phyloP scores from a whole-genome alignment of 2,113 vertebrate genomes.

The Garra rufa region DNA sequence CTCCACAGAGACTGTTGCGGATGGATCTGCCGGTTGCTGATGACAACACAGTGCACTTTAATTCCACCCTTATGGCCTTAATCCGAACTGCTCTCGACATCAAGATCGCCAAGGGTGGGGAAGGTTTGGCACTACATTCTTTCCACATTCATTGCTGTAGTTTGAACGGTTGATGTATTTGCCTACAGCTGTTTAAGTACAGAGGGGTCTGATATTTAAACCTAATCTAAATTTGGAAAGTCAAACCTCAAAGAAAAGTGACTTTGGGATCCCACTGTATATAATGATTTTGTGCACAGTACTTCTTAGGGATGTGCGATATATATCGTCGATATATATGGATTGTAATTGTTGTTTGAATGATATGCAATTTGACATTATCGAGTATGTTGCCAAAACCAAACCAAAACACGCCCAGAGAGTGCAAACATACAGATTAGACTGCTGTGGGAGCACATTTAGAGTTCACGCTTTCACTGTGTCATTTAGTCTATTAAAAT shows the following conservation, averaged over 20 bases:
- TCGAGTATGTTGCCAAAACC: too few species aligned
- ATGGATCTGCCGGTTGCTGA: slow-evolving; percentile 95
- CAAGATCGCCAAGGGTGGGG: slow-evolving; percentile 91
- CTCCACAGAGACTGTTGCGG: slow-evolving; percentile 85
- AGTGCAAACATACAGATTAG: too few species aligned
- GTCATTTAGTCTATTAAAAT: too few species aligned
- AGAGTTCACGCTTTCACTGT: too few species aligned
- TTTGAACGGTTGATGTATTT: slow-evolving; percentile 9
- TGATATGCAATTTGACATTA: too few species aligned
- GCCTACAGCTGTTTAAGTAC: neutral
- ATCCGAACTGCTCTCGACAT: slow-evolving; percentile 94
- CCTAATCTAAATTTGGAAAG: neutral
- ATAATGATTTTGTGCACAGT: neutral
- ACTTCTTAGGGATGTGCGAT: too few species aligned
- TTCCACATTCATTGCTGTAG: slow-evolving; percentile 50
- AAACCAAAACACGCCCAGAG: too few species aligned
- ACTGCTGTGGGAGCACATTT: too few species aligned
- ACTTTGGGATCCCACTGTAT: neutral
- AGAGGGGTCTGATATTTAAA: neutral
- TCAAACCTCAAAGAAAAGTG: neutral
- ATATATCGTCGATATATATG: too few species aligned
- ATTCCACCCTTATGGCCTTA: slow-evolving; percentile 94
- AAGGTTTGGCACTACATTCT: slow-evolving; percentile 68
- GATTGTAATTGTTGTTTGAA: too few species aligned
- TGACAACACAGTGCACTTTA: slow-evolving; percentile 94